Conservation (phyloP, 2,113 vertebrate genomes). For the Polypterus senegalus region DNA sequence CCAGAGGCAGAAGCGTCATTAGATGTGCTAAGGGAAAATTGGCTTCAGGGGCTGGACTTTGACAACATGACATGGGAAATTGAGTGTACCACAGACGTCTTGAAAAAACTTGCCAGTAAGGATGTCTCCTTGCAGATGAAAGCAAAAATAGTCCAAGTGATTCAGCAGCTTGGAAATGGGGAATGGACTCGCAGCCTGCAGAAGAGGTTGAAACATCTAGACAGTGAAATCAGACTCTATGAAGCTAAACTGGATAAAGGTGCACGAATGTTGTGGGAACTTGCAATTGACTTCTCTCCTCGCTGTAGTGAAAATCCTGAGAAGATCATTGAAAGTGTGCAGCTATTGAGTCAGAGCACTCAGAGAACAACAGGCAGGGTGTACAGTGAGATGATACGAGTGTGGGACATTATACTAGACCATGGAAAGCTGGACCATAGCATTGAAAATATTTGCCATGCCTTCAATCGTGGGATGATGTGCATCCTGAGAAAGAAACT, state of each 20-base stretch:
- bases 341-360: neutral
- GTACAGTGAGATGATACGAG: conserved; percentile 64
- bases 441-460: conserved; percentile 43
- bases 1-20: conserved; percentile 6
- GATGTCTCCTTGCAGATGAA: conserved; percentile 44
- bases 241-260: conserved; percentile 62
- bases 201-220: conserved; percentile 51
- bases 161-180: conserved; percentile 55
- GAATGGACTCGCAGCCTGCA: conserved; percentile 53
- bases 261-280: conserved; percentile 60
- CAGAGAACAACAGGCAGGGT: conserved; percentile 40
- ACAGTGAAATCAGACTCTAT: conserved; percentile 52
- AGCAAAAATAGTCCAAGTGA: conserved; percentile 44
- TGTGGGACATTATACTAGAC: conserved; percentile 62
- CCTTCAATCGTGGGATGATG: conserved; percentile 52
- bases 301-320: conserved; percentile 58
- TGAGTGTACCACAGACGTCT: conserved; percentile 54
- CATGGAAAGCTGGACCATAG: conserved; percentile 46
- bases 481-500: conserved; percentile 60
- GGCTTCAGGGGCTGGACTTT: conserved; percentile 42
- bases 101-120: conserved; percentile 54
- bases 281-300: conserved; percentile 63
- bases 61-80: conserved; percentile 71
- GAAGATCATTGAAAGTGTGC: conserved; percentile 42
- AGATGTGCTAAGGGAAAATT: conserved; percentile 20